Evolutionary conservation across 2,888 invertebrate genomes (phyloP).

Genomic region (Amphipoea lucens): DNA sequence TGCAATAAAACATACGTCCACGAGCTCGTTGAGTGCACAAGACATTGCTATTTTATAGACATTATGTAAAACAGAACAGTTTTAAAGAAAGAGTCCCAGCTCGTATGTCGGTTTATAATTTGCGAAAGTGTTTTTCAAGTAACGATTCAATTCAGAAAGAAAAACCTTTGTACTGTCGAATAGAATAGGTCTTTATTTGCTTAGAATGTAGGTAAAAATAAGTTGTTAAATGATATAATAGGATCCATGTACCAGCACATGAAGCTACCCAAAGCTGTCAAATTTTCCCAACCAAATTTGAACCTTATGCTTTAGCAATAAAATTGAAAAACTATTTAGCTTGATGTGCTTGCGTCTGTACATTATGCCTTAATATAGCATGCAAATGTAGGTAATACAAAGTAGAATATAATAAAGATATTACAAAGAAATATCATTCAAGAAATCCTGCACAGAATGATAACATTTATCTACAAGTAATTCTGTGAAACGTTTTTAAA

Average conservation of each 20-base stretch:
- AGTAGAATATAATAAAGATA: neutral
- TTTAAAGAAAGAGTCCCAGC: neutral
- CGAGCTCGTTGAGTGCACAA: conserved; percentile 7
- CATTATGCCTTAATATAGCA: neutral
- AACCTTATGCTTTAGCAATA: too few relatives aligned
- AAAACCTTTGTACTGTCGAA: neutral
- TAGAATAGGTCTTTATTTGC: too few relatives aligned
- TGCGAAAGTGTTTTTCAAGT: conserved; percentile 26
- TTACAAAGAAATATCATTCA: neutral
- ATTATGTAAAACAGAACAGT: conserved; percentile 29
- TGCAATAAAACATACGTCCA: conserved; percentile 8
- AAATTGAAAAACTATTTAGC: neutral
- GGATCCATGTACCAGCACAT: neutral
- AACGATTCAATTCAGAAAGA: neutral
- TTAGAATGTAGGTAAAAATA: neutral
- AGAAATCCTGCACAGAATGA: neutral
- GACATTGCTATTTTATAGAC: conserved; percentile 8
- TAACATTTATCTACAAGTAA: too few relatives aligned
- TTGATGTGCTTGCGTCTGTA: neutral
- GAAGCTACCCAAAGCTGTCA: too few relatives aligned
- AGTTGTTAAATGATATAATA: neutral
- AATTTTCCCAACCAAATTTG: too few relatives aligned
- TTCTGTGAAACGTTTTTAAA: too few relatives aligned
- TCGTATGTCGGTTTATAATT: conserved; percentile 16
- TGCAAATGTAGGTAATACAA: neutral